Evolutionary conservation across 2,113 vertebrate genomes (phyloP), one percentile per base, ranked within the genome.

Genomic region (Pterocles orientalis): DNA sequence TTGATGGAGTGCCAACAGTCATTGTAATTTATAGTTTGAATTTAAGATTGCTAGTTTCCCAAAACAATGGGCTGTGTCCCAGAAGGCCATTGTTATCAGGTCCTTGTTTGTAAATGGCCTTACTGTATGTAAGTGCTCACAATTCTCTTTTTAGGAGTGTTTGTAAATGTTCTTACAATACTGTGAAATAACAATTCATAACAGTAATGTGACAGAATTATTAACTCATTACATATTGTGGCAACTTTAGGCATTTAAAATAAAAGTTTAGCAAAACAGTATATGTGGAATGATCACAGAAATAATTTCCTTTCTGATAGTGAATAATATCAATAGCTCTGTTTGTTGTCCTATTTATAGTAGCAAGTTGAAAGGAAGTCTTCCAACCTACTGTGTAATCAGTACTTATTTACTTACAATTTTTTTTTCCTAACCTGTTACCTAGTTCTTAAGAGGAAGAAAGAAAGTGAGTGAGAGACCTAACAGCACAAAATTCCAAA

Each of bases 11-110:
- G 94, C 88, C 95, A 96, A 45, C 19, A 82, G 77, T 84, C 77
- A 82, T 19, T 90, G 76, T 92, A 94, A 97, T 93, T 96, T 89
- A 56, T 68, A 95, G 86, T 48, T 93, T 92, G 61, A 83, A 71
- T 78, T 88, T 76, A 76, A 82, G 90, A 94, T 96, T 96, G n/a
- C 88, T 75, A n/a, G 60, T 86, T 94, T 95, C 69, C 48, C 60
- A 86, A 95, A 94, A 95, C 86, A 95, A 93, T 58, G 47, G 50
- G 3, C 58, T 90, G 33, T 90, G 54, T 93, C 45, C 50, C 64
- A 78, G 86, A 83, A 86, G 64, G 72, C 68, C 1, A 2, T 77
- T 92, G 50, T 90, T 81, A 86, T 84, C 88, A 84, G 45, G 29
- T 56, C 53, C 18, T 68, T 90, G 58, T 86, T 92, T 84, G 64